Evolutionary conservation across 2,888 invertebrate genomes (phyloP).

Genomic region (Catocala sponsa): DNA sequence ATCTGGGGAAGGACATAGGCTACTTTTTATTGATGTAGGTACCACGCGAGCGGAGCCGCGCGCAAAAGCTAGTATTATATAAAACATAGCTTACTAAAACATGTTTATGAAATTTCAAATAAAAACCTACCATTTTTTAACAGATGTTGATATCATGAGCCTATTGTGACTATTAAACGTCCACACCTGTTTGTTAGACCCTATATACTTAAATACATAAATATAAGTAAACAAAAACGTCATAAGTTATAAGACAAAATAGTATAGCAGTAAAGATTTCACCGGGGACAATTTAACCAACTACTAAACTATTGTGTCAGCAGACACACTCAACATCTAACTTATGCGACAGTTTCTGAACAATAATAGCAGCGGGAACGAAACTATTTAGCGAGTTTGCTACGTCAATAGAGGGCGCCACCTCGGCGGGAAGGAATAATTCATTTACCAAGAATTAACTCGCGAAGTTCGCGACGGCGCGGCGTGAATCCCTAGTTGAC

Average conservation of each 20-base stretch:
- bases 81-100: no score
- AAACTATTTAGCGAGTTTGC: slow-evolving; percentile 86
- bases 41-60: no score
- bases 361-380: slow-evolving; percentile 84
- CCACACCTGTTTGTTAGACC: no score
- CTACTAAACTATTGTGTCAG: slow-evolving; percentile 67
- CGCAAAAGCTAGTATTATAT: no score
- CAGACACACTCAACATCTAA: slow-evolving; percentile 67
- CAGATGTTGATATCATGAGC: no score
- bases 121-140: no score
- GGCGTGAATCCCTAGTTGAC: slow-evolving; percentile 61
- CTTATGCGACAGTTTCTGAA: slow-evolving; percentile 79
- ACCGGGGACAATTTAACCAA: slow-evolving; percentile 50
- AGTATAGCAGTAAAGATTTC: slow-evolving; percentile 36
- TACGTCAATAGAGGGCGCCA: slow-evolving; percentile 83
- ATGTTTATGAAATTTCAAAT: no score
- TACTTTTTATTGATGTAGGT: no score
- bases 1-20: no score
- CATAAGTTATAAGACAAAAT: background rate
- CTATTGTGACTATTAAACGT: no score
- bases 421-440: slow-evolving; percentile 80
- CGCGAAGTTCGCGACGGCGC: slow-evolving; percentile 63
- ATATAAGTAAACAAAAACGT: no score
- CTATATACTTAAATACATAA: no score
- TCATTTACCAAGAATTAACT: slow-evolving; percentile 82